Evolutionary conservation across 2,888 invertebrate genomes (phyloP), one percentile per base, ranked within the genome.

Genomic region (Teinopalpus imperialis): DNA sequence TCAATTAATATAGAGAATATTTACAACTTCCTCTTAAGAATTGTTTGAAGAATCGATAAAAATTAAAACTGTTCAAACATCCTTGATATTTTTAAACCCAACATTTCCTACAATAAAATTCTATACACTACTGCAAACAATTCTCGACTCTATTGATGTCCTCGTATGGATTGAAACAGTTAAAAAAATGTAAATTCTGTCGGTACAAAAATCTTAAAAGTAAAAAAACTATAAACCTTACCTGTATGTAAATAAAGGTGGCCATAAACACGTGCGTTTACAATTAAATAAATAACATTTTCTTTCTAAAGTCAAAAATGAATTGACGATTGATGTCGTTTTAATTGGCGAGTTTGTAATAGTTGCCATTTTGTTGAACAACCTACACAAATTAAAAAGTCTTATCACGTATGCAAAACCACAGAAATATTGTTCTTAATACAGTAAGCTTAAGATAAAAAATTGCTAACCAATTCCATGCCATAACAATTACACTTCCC

Each of bases 331-430:
- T 23, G 56, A 55, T 62, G 55, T 52, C 42, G 57, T 59, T 61
- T 67, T 70, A 68, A 69, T 70, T 69, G 63, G 56, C 56, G 52
- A 51, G 43, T 56, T 61, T 54, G 60, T 43, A 51, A 62, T 45
- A 21, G 45, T 40, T 40, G 27, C 40, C 63, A 49, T 57, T 48
- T 53, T 57, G 56, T 43, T 46, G 46, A 57, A 53, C 51, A 52
- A 45, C 43, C 36, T 40, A 44, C 10, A 42, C 47, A 27, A 45
- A 43, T 48, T 27, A 32, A 46, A 48, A 45, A 10, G 47, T n/a
- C n/a, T n/a, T n/a, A n/a, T 16, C 2, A 45, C 41, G 29, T 43
- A 44, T 24, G 23, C 16, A 0, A 20, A 36, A 40, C 31, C 49
- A 54, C 32, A 69, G 69, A 60, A 68, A 69, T 23, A 41, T 16